Evolutionary conservation across 2,797 vertebrate genomes (phyloP).

Genomic region (Gymnoscopelus braueri): DNA sequence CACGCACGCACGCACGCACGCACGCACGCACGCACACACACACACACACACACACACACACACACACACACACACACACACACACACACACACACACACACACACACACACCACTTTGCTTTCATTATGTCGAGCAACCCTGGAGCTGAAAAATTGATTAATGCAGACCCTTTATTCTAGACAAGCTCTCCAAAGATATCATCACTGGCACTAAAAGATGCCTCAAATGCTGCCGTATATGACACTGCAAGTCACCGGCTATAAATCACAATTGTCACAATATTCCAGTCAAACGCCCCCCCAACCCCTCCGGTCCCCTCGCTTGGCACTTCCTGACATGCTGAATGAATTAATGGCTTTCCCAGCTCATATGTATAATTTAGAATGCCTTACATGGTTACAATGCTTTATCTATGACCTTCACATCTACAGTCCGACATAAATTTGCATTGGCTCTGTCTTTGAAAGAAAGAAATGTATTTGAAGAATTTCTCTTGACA

Average conservation of each 20-base stretch:
- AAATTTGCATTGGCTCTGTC: conserved; percentile 5
- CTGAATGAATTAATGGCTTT: conserved; percentile 34
- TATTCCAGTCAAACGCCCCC: conserved; percentile 28
- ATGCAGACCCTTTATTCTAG: conserved; percentile 74
- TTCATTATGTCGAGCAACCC: conserved; percentile 71
- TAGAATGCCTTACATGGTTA: neutral
- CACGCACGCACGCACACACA: too few relatives aligned
- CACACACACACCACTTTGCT: conserved; percentile 12
- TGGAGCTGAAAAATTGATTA: conserved; percentile 78
- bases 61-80: too few relatives aligned
- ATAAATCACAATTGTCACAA: conserved; percentile 61
- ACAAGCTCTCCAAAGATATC: conserved; percentile 75
- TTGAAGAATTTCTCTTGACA: conserved; percentile 16
- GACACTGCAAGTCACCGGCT: conserved; percentile 55
- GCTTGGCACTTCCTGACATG: conserved; percentile 2
- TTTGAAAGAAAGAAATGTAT: conserved; percentile 14
- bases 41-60: too few relatives aligned
- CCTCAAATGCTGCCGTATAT: conserved; percentile 56
- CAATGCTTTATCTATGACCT: conserved; percentile 1
- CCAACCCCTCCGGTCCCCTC: neutral
- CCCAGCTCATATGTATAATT: conserved; percentile 9
- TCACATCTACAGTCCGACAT: neutral
- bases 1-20: too few relatives aligned
- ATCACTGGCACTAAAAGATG: conserved; percentile 70
- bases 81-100: too few relatives aligned